phyloP scores from a whole-genome alignment of 2,888 invertebrate species.

The Thera obeliscata region DNA sequence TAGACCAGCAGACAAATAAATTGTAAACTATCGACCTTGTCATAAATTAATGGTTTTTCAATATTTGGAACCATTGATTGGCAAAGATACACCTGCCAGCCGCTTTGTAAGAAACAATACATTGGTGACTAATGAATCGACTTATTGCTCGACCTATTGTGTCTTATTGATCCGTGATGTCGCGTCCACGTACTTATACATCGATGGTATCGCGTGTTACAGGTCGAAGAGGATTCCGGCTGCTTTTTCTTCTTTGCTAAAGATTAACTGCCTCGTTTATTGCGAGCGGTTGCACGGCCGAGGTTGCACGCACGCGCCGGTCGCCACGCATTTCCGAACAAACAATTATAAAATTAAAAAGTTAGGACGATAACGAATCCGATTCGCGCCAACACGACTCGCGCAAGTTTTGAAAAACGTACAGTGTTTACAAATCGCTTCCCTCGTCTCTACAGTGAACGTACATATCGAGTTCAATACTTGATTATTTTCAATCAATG shows the following conservation, averaged over 20 bases:
- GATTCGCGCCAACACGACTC: constrained; percentile 45
- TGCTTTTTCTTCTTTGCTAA: constrained; percentile 51
- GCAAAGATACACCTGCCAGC: constrained; percentile 30
- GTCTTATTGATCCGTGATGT: constrained; percentile 38
- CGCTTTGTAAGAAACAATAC: constrained; percentile 35
- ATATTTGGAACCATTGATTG: constrained; percentile 17
- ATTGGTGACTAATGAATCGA: constrained; percentile 42
- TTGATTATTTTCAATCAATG: constrained; percentile 48
- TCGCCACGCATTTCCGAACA: constrained; percentile 47
- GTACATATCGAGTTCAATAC: constrained; percentile 45
- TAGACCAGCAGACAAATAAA: background rate
- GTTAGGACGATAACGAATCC: constrained; percentile 48
- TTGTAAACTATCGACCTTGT: background rate
- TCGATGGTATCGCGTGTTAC: constrained; percentile 40
- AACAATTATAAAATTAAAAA: constrained; percentile 34
- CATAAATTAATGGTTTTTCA: background rate
- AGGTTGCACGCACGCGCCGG: constrained; percentile 64
- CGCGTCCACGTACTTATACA: constrained; percentile 31
- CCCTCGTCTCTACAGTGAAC: constrained; percentile 32
- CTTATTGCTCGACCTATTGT: constrained; percentile 45
- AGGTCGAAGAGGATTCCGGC: constrained; percentile 36
- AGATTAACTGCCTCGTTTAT: constrained; percentile 53
- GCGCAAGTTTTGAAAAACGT: constrained; percentile 57
- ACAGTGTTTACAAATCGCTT: constrained; percentile 58
- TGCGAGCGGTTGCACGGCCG: constrained; percentile 66